phyloP scores from a whole-genome alignment of 2,113 vertebrate species.

The Spermophilus dauricus region DNA sequence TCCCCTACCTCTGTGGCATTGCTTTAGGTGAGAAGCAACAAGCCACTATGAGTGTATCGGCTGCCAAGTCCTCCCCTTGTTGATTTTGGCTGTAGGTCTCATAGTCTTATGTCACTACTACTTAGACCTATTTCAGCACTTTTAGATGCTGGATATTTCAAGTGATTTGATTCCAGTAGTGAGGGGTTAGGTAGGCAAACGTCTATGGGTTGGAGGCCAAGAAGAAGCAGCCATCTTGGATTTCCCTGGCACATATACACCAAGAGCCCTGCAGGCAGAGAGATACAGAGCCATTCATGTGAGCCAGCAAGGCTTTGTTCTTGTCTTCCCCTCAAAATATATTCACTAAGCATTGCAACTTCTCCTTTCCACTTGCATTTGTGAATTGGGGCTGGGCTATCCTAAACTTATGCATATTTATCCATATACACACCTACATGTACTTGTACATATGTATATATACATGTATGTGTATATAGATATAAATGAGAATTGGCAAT shows the following conservation, averaged over 20 bases:
- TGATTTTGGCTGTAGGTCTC: slow-evolving; percentile 77
- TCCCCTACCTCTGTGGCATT: slow-evolving; percentile 20
- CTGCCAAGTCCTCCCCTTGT: slow-evolving; percentile 77
- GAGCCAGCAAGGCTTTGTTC: background rate
- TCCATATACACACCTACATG: background rate
- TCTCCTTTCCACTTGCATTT: slow-evolving; percentile 28
- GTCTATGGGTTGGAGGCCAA: slow-evolving; percentile 49
- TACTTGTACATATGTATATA: too few species aligned
- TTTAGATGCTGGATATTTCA: slow-evolving; percentile 84
- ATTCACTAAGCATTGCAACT: background rate
- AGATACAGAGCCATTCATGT: background rate
- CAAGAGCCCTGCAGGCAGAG: background rate
- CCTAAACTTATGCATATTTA: background rate
- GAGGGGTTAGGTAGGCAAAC: slow-evolving; percentile 66
- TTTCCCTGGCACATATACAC: background rate
- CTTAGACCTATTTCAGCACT: slow-evolving; percentile 80
- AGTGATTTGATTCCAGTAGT: slow-evolving; percentile 82
- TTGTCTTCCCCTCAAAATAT: background rate
- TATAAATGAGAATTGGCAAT: background rate
- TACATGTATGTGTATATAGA: background rate
- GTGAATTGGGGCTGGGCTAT: background rate
- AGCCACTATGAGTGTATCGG: slow-evolving; percentile 68
- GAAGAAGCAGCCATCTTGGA: slow-evolving; percentile 23
- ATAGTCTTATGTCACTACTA: slow-evolving; percentile 77
- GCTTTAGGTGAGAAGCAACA: slow-evolving; percentile 74